These are phyloP conservation scores for Megaceryle alcyon DNA, from an alignment of 2,797 vertebrate genomes.

Conservation along the genomic window DNA sequence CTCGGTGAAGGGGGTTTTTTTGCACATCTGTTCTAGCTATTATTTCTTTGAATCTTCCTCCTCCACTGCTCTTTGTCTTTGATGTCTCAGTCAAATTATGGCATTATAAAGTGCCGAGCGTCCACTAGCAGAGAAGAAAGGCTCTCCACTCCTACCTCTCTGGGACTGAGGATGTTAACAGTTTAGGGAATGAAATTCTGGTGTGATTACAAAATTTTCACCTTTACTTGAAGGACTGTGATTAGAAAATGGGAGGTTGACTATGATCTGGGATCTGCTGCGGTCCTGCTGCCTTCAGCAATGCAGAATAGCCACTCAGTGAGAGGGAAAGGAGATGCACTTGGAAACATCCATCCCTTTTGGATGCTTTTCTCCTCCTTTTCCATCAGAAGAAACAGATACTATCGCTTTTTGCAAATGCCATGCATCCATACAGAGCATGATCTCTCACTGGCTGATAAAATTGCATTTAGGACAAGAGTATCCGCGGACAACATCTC, in stretches of 20 bases:
- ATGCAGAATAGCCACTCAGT: not conserved
- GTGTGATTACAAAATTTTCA: slow-evolving; percentile 14
- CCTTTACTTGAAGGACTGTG: slow-evolving; percentile 14
- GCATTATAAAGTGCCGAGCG: not conserved
- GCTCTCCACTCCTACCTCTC: not conserved
- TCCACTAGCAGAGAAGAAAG: not conserved
- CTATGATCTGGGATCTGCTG: not conserved
- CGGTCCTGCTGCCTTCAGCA: not conserved
- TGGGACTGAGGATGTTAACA: not conserved
- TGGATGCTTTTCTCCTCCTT: not conserved
- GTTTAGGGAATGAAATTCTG: not conserved
- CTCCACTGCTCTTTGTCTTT: not conserved
- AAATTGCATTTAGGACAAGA: not conserved
- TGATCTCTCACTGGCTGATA: not conserved
- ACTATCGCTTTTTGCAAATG: not conserved
- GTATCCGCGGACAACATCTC: not conserved
- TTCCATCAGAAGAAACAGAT: slow-evolving; percentile 1
- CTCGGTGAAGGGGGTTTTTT: not conserved
- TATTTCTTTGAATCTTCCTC: not conserved
- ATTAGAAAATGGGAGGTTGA: slow-evolving; percentile 31
- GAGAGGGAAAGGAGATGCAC: not conserved
- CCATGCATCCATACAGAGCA: not conserved
- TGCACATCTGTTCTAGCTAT: not conserved
- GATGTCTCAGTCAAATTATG: not conserved
- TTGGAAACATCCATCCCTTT: not conserved